These are phyloP conservation scores for Brachylomia viminalis DNA, from an alignment of 2,888 invertebrate genomes.

Conservation along the genomic window DNA sequence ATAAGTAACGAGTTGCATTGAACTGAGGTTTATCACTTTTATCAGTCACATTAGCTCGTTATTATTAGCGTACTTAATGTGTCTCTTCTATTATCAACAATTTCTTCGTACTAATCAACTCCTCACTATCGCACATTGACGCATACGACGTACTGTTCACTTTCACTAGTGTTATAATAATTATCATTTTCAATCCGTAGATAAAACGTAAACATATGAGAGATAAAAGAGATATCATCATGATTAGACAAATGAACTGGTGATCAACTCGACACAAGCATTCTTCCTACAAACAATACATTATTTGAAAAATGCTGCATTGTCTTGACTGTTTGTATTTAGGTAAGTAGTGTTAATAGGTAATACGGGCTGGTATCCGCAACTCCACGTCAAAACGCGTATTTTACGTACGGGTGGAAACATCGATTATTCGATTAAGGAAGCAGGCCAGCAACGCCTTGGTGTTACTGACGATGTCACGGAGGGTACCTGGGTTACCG, in stretches of 20 bases:
- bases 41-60: background rate
- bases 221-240: background rate
- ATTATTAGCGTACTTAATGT: background rate
- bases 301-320: background rate
- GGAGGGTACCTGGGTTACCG: background rate
- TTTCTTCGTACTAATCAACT: background rate
- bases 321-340: background rate
- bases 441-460: background rate
- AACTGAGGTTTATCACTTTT: constrained; percentile 25
- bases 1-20: constrained; percentile 1
- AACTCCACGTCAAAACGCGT: background rate
- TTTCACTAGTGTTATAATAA: background rate
- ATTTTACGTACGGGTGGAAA: background rate
- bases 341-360: background rate
- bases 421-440: background rate
- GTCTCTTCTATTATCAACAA: background rate
- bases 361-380: background rate
- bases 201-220: constrained; percentile 1
- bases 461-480: background rate
- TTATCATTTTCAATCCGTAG: too few relatives aligned
- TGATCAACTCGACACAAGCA: background rate
- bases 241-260: background rate
- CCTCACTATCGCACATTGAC: background rate
- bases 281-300: background rate
- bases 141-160: background rate